phyloP scores from a whole-genome alignment of 2,113 vertebrate genomes.

The Rhodinocichla rosea region DNA sequence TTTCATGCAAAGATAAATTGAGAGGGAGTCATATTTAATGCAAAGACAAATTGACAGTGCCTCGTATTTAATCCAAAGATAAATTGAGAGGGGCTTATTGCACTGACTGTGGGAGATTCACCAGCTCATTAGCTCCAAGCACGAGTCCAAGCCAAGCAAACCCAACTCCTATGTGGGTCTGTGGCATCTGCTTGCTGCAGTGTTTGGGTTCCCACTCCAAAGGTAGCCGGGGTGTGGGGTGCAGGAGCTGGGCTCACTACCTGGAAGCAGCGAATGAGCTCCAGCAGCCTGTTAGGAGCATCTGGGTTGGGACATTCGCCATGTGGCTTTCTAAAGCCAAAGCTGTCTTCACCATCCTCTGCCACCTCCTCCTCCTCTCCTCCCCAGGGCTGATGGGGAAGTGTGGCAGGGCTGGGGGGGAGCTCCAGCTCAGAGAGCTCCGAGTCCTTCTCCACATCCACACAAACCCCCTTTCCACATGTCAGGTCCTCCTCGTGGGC shows the following conservation, averaged over 20 bases:
- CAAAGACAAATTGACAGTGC: background rate
- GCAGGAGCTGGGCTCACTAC: conserved; percentile 64
- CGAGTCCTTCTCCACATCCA: conserved; percentile 48
- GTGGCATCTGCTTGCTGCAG: conserved; percentile 62
- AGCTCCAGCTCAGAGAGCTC: conserved; percentile 10
- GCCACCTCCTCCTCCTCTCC: conserved; percentile 26
- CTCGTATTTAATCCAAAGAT: background rate
- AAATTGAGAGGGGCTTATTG: background rate
- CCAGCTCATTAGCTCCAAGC: background rate
- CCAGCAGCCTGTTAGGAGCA: conserved; percentile 52
- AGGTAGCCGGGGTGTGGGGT: background rate
- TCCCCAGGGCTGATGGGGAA: conserved; percentile 25
- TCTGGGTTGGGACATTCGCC: conserved; percentile 35
- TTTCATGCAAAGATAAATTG: background rate
- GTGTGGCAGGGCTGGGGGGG: conserved; percentile 17
- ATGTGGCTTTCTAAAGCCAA: conserved; percentile 53
- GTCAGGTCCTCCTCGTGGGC: conserved; percentile 51
- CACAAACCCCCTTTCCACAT: conserved; percentile 39
- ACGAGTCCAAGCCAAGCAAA: background rate
- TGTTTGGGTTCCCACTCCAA: conserved; percentile 31
- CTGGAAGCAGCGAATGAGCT: conserved; percentile 81
- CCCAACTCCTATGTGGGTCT: background rate
- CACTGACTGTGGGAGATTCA: background rate
- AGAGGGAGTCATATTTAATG: background rate
- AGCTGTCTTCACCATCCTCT: conserved; percentile 65